These are phyloP conservation scores for Leptopilina myrica DNA, from an alignment of 2,888 invertebrate species.

Conservation along the genomic window DNA sequence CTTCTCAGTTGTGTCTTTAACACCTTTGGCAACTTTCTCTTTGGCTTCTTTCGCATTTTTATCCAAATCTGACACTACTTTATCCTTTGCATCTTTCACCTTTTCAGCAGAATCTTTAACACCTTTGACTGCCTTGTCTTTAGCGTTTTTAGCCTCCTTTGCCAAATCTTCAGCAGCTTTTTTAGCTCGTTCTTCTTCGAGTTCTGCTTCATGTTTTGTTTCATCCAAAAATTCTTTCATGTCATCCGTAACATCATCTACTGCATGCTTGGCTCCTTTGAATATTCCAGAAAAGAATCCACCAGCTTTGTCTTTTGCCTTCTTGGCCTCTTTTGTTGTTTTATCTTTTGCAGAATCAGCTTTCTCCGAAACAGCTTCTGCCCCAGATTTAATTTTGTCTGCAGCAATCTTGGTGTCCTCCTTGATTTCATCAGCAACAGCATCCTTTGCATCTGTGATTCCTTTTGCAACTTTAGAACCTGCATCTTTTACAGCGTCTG, in stretches of 20 bases:
- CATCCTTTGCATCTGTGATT: conserved; percentile 37
- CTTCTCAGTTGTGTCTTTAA: too few species aligned
- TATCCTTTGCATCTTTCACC: conserved; percentile 51
- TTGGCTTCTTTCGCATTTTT: conserved; percentile 23
- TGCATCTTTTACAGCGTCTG: conserved; percentile 49
- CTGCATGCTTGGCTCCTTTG: conserved; percentile 61
- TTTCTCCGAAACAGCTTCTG: conserved; percentile 37
- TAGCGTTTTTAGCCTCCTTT: conserved; percentile 46
- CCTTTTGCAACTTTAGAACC: conserved; percentile 17
- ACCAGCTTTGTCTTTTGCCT: conserved; percentile 67
- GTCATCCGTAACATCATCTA: conserved; percentile 59
- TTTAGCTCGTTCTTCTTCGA: not conserved
- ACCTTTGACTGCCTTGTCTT: conserved; percentile 49
- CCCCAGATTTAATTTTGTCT: conserved; percentile 41
- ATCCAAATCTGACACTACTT: not conserved
- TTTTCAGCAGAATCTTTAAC: conserved; percentile 8
- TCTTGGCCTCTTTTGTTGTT: conserved; percentile 49
- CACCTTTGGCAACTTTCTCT: too few species aligned
- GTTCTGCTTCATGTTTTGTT: conserved; percentile 45
- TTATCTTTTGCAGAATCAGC: conserved; percentile 45
- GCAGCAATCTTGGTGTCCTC: conserved; percentile 52
- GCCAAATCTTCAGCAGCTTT: conserved; percentile 50
- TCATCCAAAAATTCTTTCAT: conserved; percentile 52
- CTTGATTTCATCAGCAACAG: conserved; percentile 53
- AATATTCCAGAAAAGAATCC: conserved; percentile 56